Conservation (phyloP, 2,113 vertebrate genomes). For the Mustela nigripes region DNA sequence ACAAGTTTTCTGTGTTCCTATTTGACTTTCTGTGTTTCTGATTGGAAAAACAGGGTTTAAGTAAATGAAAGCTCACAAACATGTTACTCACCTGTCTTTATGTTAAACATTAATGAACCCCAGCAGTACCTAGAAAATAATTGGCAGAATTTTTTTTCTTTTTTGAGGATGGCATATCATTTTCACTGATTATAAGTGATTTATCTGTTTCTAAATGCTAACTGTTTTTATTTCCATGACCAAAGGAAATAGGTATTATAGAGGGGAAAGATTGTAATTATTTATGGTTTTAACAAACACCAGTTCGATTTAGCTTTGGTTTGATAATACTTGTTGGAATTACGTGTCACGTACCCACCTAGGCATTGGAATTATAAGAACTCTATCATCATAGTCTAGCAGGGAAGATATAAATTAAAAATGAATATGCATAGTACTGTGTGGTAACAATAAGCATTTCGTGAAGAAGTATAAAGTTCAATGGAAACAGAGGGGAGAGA, state of each 20-base stretch:
- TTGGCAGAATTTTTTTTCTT: not conserved
- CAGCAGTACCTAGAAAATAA: not conserved
- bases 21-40: not conserved
- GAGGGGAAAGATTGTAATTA: not conserved
- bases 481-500: not conserved
- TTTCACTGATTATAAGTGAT: not conserved
- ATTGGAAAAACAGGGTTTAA: not conserved
- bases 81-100: not conserved
- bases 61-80: not conserved
- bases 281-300: not conserved
- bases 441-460: not conserved
- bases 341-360: not conserved
- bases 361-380: not conserved
- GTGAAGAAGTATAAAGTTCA: not conserved
- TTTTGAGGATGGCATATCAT: not conserved
- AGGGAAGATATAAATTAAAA: not conserved
- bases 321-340: not conserved
- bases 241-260: not conserved
- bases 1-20: not conserved
- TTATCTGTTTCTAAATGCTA: not conserved
- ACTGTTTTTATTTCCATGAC: constrained; percentile 15
- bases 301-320: not conserved
- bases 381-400: not conserved
- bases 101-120: not conserved
- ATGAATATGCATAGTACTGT: not conserved